A percentile compares a stretch with the other conserved stretches of the same genome.
phyloP scores from a whole-genome alignment of 2,113 vertebrate genomes.

The Notarius quadriscutis region DNA sequence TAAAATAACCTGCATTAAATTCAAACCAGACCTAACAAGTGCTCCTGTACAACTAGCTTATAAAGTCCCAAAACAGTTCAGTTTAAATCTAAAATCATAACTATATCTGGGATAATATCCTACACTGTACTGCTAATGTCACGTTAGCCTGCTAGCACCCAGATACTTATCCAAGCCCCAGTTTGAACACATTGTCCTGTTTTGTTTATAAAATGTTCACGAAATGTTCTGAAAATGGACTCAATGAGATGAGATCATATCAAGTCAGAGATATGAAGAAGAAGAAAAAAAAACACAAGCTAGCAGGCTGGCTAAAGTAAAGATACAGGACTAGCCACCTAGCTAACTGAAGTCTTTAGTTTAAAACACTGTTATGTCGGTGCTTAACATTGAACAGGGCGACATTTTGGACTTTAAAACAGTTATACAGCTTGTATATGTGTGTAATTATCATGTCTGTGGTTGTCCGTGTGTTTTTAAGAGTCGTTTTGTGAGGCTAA shows the following conservation, averaged over 20 bases:
- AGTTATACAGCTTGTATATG: background rate
- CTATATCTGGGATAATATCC: background rate
- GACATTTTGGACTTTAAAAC: background rate
- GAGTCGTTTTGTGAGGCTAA: constrained; percentile 13
- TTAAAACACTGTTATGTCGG: background rate
- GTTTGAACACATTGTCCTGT: background rate
- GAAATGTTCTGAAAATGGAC: background rate
- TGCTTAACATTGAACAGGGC: too few relatives aligned
- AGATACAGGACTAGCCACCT: background rate
- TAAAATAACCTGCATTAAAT: background rate
- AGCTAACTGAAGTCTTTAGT: background rate
- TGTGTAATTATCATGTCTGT: background rate
- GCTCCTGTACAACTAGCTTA: background rate
- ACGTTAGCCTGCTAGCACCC: constrained; percentile 9
- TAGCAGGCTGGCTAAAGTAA: background rate
- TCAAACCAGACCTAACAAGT: background rate
- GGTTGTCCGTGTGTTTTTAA: background rate
- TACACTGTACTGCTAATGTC: background rate
- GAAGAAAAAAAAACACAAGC: too few relatives aligned
- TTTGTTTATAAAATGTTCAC: background rate
- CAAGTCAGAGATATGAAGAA: background rate
- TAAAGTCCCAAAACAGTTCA: background rate
- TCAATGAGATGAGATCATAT: background rate
- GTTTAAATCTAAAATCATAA: background rate
- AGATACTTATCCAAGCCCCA: background rate